Conservation (phyloP, 2,797 vertebrate species). For the Taenioides sp. region DNA sequence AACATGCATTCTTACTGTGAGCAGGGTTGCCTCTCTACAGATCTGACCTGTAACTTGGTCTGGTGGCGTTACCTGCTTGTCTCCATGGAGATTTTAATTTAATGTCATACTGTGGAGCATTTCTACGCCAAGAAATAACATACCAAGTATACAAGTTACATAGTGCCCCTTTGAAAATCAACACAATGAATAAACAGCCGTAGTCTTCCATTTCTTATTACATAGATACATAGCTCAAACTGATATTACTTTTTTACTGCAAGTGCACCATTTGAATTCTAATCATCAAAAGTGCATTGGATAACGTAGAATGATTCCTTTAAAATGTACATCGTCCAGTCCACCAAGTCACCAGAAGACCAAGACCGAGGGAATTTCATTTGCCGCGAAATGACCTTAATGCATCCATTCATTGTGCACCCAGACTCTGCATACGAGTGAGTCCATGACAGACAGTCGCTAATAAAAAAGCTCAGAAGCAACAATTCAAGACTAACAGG, state of each 20-base stretch:
- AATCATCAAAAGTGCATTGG: conserved; percentile 1
- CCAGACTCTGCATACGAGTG: conserved; percentile 30
- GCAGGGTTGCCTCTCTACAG: no score
- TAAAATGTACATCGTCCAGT: conserved; percentile 9
- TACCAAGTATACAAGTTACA: no score
- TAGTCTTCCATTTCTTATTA: no score
- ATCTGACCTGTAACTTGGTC: no score
- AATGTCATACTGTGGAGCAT: no score
- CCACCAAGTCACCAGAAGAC: conserved; percentile 17
- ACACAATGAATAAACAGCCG: background rate
- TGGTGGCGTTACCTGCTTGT: no score
- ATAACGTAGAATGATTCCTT: background rate
- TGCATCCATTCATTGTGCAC: conserved; percentile 34
- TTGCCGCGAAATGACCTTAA: conserved; percentile 45
- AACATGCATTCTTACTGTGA: no score
- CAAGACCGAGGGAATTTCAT: conserved; percentile 33
- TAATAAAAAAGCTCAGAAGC: conserved; percentile 38
- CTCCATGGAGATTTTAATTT: no score
- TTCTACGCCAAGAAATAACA: no score
- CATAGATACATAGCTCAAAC: no score
- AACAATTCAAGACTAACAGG: conserved; percentile 37
- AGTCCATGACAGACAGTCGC: conserved; percentile 26
- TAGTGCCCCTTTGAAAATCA: no score
- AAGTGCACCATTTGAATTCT: conserved; percentile 9
- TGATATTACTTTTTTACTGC: no score